Conservation (phyloP, 2,888 invertebrate species). For the Lucinisca nassula region DNA sequence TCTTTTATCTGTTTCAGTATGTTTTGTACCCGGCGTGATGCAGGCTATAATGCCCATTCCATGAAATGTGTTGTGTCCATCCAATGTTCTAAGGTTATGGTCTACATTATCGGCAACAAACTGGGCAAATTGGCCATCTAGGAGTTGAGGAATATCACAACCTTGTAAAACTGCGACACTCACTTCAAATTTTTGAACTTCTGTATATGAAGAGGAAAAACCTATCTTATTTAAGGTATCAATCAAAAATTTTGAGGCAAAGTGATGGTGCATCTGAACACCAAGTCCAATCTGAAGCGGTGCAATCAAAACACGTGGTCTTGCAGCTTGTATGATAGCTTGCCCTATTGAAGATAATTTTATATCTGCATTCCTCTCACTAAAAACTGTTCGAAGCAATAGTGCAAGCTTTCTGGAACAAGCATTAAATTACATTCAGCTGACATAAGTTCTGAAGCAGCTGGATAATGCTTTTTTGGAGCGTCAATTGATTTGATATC, state of each 20-base stretch:
- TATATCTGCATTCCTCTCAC: neutral
- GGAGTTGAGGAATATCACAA: neutral
- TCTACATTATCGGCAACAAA: conserved; percentile 42
- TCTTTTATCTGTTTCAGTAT: neutral
- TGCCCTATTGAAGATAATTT: conserved; percentile 70
- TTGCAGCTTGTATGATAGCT: conserved; percentile 63
- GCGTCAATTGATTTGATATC: neutral
- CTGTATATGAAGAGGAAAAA: conserved; percentile 63
- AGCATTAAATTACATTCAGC: neutral
- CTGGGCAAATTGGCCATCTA: conserved; percentile 17
- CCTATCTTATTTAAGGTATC: conserved; percentile 65
- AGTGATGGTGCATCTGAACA: conserved; percentile 61
- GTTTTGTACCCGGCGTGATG: neutral
- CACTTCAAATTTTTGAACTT: conserved; percentile 42
- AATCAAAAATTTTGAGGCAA: conserved; percentile 66
- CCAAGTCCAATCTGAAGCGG: conserved; percentile 68
- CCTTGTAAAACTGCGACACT: conserved; percentile 21
- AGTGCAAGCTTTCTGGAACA: neutral
- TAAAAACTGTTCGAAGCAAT: neutral
- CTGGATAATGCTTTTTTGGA: neutral
- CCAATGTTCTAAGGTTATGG: conserved; percentile 27
- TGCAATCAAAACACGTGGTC: conserved; percentile 55
- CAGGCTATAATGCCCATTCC: conserved; percentile 21
- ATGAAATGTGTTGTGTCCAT: conserved; percentile 35
- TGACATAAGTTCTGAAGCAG: neutral